A percentile compares a stretch with the other conserved stretches of the same genome.
phyloP scores from a whole-genome alignment of 1,140 invertebrate genomes.

The Mylabris phalerata region DNA sequence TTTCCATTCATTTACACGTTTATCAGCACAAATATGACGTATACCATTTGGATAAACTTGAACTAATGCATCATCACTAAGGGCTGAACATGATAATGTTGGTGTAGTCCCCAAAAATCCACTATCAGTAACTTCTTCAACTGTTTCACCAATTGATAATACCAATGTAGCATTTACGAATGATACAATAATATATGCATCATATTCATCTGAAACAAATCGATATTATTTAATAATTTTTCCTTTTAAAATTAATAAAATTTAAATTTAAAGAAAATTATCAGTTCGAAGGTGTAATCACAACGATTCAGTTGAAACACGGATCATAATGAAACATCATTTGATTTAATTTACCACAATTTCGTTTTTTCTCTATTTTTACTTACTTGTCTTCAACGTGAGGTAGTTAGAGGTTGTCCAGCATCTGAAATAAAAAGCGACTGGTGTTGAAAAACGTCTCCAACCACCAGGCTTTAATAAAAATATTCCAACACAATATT shows the following conservation, averaged over 20 bases:
- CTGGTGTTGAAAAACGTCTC: conserved; percentile 33
- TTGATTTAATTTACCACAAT: background rate
- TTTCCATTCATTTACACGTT: conserved; percentile 98
- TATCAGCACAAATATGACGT: conserved; percentile 94
- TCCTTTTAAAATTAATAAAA: background rate
- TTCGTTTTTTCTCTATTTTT: background rate
- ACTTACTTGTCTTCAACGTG: conserved; percentile 5
- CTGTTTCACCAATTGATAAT: conserved; percentile 98
- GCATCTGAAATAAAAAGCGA: conserved; percentile 37
- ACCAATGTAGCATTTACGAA: conserved; percentile 99
- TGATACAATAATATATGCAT: conserved; percentile 99
- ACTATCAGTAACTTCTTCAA: conserved; percentile 99
- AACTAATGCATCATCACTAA: conserved; percentile 95
- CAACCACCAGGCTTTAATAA: conserved; percentile 35
- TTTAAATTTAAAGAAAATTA: background rate
- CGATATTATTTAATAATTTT: background rate
- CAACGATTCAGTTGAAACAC: conserved; percentile 38
- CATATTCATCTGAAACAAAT: conserved; percentile 79
- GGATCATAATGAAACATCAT: conserved; percentile 36
- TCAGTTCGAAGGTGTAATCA: conserved; percentile 35
- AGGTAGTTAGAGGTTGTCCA: background rate
- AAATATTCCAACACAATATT: conserved; percentile 1
- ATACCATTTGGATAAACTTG: conserved; percentile 99
- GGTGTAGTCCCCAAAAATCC: conserved; percentile 98
- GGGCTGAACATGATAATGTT: conserved; percentile 91